Evolutionary conservation across 2,797 vertebrate genomes (phyloP).

Genomic region (Hipposideros larvatus): DNA sequence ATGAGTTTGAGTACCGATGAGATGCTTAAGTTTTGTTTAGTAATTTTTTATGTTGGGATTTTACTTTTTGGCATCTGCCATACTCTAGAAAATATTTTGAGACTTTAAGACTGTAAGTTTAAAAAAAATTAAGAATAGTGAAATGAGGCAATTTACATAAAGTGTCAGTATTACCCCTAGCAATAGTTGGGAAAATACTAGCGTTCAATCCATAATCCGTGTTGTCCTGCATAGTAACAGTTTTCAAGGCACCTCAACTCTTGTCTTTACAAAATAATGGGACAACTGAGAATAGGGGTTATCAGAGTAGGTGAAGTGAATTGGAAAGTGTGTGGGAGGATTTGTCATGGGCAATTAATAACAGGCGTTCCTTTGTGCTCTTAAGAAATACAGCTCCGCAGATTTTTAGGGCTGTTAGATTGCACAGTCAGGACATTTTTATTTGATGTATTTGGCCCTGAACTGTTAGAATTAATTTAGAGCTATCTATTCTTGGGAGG

Average conservation of each 20-base stretch:
- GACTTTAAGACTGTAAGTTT: conserved; percentile 69
- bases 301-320: background rate
- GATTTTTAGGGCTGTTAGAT: background rate
- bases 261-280: conserved; percentile 51
- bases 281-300: background rate
- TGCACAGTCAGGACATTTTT: conserved; percentile 47
- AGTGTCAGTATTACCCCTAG: conserved; percentile 58
- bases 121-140: conserved; percentile 25
- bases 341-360: background rate
- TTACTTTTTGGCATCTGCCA: conserved; percentile 5
- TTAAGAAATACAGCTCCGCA: background rate
- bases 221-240: conserved; percentile 68
- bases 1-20: background rate
- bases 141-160: conserved; percentile 30
- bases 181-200: conserved; percentile 66
- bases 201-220: conserved; percentile 61
- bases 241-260: conserved; percentile 70
- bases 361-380: background rate
- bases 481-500: conserved; percentile 60
- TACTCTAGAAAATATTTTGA: conserved; percentile 72
- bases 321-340: conserved; percentile 56
- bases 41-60: conserved; percentile 39
- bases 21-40: conserved; percentile 51
- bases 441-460: conserved; percentile 55
- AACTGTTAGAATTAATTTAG: conserved; percentile 76